Conservation (phyloP, 2,797 vertebrate species). For the Oryzias dopingdopingensis region DNA sequence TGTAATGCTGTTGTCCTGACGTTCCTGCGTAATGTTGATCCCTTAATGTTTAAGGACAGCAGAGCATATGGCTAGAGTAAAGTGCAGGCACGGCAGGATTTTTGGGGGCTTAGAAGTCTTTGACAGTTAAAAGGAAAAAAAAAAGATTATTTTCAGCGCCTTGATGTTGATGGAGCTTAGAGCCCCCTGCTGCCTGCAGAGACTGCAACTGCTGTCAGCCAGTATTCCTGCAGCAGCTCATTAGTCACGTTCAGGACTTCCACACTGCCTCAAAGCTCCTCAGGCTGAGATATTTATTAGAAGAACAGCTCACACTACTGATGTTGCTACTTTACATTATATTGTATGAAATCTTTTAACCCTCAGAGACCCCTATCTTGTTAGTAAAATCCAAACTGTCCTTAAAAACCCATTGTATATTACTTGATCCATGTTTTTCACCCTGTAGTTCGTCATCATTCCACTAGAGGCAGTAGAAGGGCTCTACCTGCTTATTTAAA, state of each 20-base stretch:
- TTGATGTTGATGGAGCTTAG: slow-evolving; percentile 13
- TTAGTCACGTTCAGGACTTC: slow-evolving; percentile 21
- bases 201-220: slow-evolving; percentile 18
- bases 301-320: slow-evolving; percentile 11
- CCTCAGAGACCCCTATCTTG: too few species aligned
- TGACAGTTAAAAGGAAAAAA: slow-evolving; percentile 62
- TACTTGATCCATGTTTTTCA: too few species aligned
- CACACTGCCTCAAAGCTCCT: background rate
- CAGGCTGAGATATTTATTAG: slow-evolving; percentile 29
- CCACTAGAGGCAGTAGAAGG: too few species aligned
- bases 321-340: slow-evolving; percentile 12
- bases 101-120: slow-evolving; percentile 53
- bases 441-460: too few species aligned
- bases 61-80: slow-evolving; percentile 52
- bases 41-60: slow-evolving; percentile 53
- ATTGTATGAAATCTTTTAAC: background rate
- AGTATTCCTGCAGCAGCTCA: slow-evolving; percentile 26
- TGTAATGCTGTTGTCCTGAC: slow-evolving; percentile 23
- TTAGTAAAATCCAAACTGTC: too few species aligned
- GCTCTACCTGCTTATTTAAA: too few species aligned
- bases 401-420: too few species aligned
- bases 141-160: slow-evolving; percentile 58
- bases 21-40: slow-evolving; percentile 35
- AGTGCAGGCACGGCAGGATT: slow-evolving; percentile 25
- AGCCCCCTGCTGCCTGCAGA: slow-evolving; percentile 6